Conservation (phyloP, 2,888 invertebrate species). For the Platynereis dumerilii region DNA sequence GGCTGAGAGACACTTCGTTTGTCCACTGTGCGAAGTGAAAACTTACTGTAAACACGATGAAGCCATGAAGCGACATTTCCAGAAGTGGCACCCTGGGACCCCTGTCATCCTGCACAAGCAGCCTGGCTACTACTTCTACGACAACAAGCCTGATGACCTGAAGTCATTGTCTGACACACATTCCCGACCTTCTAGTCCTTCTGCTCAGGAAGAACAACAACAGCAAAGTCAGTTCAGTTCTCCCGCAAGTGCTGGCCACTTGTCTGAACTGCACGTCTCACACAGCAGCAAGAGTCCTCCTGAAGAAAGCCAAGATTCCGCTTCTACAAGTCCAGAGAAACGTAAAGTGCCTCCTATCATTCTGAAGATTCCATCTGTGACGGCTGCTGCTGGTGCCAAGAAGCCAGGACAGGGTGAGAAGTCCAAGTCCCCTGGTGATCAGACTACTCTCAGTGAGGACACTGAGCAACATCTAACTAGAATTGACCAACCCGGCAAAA, state of each 20-base stretch:
- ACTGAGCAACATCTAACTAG: too few relatives aligned
- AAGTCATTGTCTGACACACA: too few relatives aligned
- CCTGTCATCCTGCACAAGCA: background rate
- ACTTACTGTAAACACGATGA: constrained; percentile 4
- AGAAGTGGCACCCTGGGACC: constrained; percentile 1
- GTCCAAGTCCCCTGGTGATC: too few relatives aligned
- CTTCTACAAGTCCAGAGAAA: too few relatives aligned
- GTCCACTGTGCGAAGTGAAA: constrained; percentile 1
- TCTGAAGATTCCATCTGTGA: background rate
- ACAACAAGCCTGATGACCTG: background rate
- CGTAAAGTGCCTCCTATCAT: constrained; percentile 4
- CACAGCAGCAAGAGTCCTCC: too few relatives aligned
- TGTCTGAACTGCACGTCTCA: too few relatives aligned
- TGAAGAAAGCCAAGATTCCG: too few relatives aligned
- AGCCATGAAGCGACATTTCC: constrained; percentile 5
- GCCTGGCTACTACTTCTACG: background rate
- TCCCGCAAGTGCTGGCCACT: too few relatives aligned
- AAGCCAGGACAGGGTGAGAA: background rate
- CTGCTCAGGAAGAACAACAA: background rate
- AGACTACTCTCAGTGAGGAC: too few relatives aligned
- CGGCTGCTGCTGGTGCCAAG: background rate
- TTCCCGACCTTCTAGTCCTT: too few relatives aligned
- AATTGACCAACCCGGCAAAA: too few relatives aligned
- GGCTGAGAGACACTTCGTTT: constrained; percentile 3
- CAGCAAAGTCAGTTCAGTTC: too few relatives aligned